These are phyloP conservation scores for Drosophila helvetica DNA, from an alignment of 2,888 invertebrate species.

Conservation along the genomic window DNA sequence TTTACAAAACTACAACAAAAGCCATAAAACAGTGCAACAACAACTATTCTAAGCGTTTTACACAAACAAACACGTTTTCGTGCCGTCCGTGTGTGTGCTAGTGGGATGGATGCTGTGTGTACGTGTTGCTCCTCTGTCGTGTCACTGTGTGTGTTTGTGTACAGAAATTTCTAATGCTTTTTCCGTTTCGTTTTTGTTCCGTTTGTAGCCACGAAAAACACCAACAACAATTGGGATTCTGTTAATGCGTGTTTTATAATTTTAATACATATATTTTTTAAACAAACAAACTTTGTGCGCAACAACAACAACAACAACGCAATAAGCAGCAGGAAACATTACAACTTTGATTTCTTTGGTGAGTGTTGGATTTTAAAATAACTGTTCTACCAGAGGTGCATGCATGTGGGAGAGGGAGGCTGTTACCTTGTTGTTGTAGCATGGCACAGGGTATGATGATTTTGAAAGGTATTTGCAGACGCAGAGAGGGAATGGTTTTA, in stretches of 20 bases:
- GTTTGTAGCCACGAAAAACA: constrained; percentile 35
- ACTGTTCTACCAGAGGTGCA: no score
- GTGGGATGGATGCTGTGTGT: constrained; percentile 33
- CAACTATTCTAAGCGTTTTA: constrained; percentile 65
- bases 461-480: no score
- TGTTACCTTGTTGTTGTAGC: background rate
- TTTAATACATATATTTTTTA: constrained; percentile 9
- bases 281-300: constrained; percentile 5
- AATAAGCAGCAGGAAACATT: background rate
- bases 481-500: no score
- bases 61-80: constrained; percentile 44
- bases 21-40: constrained; percentile 35
- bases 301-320: background rate
- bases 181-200: constrained; percentile 19
- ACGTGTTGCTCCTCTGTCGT: constrained; percentile 32
- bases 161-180: constrained; percentile 48
- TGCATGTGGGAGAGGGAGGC: no score
- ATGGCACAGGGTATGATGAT: no score
- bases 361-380: constrained; percentile 10
- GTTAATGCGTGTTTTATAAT: constrained; percentile 17
- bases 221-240: constrained; percentile 24
- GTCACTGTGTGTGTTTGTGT: constrained; percentile 17
- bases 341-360: constrained; percentile 15
- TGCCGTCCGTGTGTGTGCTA: constrained; percentile 31
- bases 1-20: constrained; percentile 25